Conservation (phyloP, 2,113 vertebrate genomes). For the Nanorana parkeri region DNA sequence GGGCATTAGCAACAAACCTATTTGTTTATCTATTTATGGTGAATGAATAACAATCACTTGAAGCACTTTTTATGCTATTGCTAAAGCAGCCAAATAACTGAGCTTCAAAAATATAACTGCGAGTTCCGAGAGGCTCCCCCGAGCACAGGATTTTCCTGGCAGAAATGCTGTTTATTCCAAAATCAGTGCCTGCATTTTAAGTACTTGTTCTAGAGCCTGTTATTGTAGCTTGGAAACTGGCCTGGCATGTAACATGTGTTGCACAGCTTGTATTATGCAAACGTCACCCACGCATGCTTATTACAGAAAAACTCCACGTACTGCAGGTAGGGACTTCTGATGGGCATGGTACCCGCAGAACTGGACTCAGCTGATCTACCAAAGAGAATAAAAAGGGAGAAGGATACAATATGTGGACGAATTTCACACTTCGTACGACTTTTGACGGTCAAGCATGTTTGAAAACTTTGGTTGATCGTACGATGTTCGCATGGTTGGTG, state of each 20-base stretch:
- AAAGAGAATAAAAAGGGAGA: too few relatives aligned
- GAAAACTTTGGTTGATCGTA: too few relatives aligned
- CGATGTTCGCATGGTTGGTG: too few relatives aligned
- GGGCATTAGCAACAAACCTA: neutral
- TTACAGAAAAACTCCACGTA: neutral
- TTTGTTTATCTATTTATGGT: neutral
- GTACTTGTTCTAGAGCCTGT: constrained; percentile 22
- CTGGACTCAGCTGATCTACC: too few relatives aligned
- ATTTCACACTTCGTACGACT: too few relatives aligned
- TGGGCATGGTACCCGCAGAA: too few relatives aligned
- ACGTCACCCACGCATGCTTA: constrained; percentile 1
- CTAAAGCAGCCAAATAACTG: neutral
- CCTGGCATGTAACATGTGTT: constrained; percentile 31
- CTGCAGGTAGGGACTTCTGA: neutral
- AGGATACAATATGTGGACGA: too few relatives aligned
- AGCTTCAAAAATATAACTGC: neutral
- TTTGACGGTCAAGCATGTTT: too few relatives aligned
- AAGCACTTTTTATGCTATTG: neutral
- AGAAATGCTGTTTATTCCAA: neutral
- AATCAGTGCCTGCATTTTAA: constrained; percentile 14
- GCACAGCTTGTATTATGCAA: constrained; percentile 8
- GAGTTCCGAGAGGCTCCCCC: neutral
- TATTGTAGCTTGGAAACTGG: constrained; percentile 21
- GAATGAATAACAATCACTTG: neutral
- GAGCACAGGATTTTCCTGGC: constrained; percentile 32